Evolutionary conservation across 1,140 invertebrate genomes (phyloP).

Genomic region (Pseudomyrmex pallidus): DNA sequence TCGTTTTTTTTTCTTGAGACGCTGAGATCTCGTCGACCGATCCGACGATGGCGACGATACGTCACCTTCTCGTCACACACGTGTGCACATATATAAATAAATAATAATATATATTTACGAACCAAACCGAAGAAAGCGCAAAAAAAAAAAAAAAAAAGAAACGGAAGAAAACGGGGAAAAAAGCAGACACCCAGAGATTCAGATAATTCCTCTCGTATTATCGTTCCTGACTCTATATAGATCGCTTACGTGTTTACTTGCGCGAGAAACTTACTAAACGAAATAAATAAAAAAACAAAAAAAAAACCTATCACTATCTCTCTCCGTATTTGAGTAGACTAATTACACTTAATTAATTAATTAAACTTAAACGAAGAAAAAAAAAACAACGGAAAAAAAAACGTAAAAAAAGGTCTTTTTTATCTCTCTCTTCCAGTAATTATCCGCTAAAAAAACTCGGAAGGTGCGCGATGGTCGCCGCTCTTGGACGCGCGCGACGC

Average conservation of each 20-base stretch:
- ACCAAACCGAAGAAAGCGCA: background rate
- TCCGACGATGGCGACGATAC: slow-evolving; percentile 46
- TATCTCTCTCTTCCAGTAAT: slow-evolving; percentile 60
- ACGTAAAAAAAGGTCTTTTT: slow-evolving; percentile 62
- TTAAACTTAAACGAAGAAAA: background rate
- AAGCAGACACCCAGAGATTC: slow-evolving; percentile 3
- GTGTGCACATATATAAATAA: slow-evolving; percentile 42
- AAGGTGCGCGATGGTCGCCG: slow-evolving; percentile 51
- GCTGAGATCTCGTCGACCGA: slow-evolving; percentile 50
- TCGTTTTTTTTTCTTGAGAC: slow-evolving; percentile 4
- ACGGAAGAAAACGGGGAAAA: slow-evolving; percentile 16
- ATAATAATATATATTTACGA: no score
- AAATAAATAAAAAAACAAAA: background rate
- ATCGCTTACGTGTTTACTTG: slow-evolving; percentile 63
- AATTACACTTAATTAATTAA: slow-evolving; percentile 42
- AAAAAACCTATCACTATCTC: slow-evolving; percentile 6
- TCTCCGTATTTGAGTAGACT: slow-evolving; percentile 57
- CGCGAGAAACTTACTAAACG: slow-evolving; percentile 57
- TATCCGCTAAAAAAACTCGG: slow-evolving; percentile 36
- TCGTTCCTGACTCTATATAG: slow-evolving; percentile 69
- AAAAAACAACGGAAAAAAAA: slow-evolving; percentile 33
- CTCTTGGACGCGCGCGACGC: slow-evolving; percentile 38
- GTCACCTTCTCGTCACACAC: slow-evolving; percentile 55
- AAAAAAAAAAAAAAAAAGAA: background rate
- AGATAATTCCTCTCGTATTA: slow-evolving; percentile 68